These are phyloP conservation scores for Ridgeia piscesae DNA, from an alignment of 1,140 invertebrate genomes.

Conservation along the genomic window DNA sequence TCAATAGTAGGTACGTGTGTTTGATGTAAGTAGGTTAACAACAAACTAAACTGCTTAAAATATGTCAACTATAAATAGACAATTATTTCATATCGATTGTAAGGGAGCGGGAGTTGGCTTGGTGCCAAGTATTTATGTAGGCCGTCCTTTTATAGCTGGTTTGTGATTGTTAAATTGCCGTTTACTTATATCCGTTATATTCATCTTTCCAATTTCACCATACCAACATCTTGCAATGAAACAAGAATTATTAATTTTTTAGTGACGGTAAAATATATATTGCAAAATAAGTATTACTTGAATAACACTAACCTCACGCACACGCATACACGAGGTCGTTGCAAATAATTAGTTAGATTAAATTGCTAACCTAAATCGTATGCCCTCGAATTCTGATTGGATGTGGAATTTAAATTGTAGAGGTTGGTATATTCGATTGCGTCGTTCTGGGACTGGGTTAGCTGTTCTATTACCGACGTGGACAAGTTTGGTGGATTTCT, in stretches of 20 bases:
- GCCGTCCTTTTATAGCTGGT: background rate
- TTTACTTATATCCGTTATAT: background rate
- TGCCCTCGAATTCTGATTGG: background rate
- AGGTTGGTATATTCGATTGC: background rate
- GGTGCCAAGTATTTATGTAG: background rate
- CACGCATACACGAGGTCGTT: too few relatives aligned
- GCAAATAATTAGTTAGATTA: too few relatives aligned
- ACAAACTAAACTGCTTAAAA: too few relatives aligned
- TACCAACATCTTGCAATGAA: background rate
- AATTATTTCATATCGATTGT: background rate
- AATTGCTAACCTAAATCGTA: background rate
- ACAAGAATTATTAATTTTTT: too few relatives aligned
- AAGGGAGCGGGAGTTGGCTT: background rate
- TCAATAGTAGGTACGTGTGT: background rate
- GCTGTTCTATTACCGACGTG: background rate
- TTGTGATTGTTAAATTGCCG: background rate
- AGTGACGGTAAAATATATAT: too few relatives aligned
- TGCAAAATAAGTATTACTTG: too few relatives aligned
- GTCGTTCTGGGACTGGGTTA: background rate
- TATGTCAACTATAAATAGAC: too few relatives aligned
- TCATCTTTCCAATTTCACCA: background rate
- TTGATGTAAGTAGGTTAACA: background rate
- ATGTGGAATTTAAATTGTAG: background rate
- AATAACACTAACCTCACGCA: too few relatives aligned
- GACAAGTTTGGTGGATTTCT: background rate